Evolutionary conservation across 2,888 invertebrate genomes (phyloP).

Genomic region (Ganaspis brasiliensis): DNA sequence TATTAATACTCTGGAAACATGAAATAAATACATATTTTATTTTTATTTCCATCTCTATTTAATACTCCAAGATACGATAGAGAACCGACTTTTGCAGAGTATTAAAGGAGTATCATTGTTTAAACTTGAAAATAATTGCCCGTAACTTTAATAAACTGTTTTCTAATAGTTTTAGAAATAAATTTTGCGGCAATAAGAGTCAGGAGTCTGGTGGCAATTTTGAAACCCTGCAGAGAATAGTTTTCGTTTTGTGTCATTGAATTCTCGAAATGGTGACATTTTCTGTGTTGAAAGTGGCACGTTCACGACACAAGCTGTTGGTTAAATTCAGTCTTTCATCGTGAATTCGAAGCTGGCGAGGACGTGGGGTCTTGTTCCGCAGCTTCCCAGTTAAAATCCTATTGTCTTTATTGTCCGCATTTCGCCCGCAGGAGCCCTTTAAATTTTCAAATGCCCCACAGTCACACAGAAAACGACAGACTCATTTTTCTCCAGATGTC

Average conservation of each 20-base stretch:
- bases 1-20: too few relatives aligned
- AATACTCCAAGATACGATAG: too few relatives aligned
- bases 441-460: conserved; percentile 31
- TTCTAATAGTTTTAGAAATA: background rate
- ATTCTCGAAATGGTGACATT: conserved; percentile 13
- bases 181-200: background rate
- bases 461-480: background rate
- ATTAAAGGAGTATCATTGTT: too few relatives aligned
- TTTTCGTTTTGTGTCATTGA: conserved; percentile 11
- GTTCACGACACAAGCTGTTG: conserved; percentile 20
- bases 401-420: conserved; percentile 39
- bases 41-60: too few relatives aligned
- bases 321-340: conserved; percentile 26
- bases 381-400: conserved; percentile 31
- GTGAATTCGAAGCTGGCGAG: conserved; percentile 4
- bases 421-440: conserved; percentile 34
- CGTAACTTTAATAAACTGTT: too few relatives aligned
- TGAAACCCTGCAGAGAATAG: background rate
- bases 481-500: conserved; percentile 22
- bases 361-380: conserved; percentile 32
- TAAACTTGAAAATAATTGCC: too few relatives aligned
- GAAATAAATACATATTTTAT: too few relatives aligned
- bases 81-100: too few relatives aligned
- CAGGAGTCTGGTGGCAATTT: background rate
- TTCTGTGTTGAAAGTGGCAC: conserved; percentile 16